These are phyloP conservation scores for Drosophila jambulina DNA, from an alignment of 1,140 invertebrate species.

Conservation along the genomic window DNA sequence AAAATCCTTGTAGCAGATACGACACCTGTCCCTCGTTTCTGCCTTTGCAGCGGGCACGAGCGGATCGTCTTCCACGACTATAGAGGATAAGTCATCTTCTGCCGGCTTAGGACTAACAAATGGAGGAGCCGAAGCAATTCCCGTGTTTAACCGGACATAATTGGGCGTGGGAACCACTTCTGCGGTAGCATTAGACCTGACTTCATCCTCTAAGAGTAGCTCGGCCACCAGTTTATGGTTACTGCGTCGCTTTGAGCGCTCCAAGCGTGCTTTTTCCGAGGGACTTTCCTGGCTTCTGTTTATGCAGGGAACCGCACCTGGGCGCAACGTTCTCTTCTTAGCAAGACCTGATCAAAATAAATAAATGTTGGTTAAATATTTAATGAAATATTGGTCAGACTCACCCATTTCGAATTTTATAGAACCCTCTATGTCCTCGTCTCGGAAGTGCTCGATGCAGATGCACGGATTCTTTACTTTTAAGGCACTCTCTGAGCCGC, in stretches of 20 bases:
- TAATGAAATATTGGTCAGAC: not conserved
- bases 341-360: slow-evolving; percentile 22
- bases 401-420: slow-evolving; percentile 70
- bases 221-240: slow-evolving; percentile 41
- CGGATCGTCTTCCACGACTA: not conserved
- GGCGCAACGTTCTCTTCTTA: slow-evolving; percentile 34
- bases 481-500: slow-evolving; percentile 10
- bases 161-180: slow-evolving; percentile 11
- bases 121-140: slow-evolving; percentile 5
- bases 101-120: slow-evolving; percentile 2
- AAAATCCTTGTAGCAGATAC: slow-evolving; percentile 48
- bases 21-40: slow-evolving; percentile 28
- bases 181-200: not conserved
- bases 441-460: slow-evolving; percentile 65
- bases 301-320: slow-evolving; percentile 41
- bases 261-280: slow-evolving; percentile 6
- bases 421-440: slow-evolving; percentile 65
- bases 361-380: not conserved
- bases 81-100: slow-evolving; percentile 3
- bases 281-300: slow-evolving; percentile 24
- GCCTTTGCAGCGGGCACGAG: not conserved
- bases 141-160: slow-evolving; percentile 13
- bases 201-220: slow-evolving; percentile 25
- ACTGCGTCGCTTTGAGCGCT: slow-evolving; percentile 15
- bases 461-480: slow-evolving; percentile 54